Evolutionary conservation across 2,113 vertebrate species (phyloP).

Genomic region (Pelodiscus sinensis): DNA sequence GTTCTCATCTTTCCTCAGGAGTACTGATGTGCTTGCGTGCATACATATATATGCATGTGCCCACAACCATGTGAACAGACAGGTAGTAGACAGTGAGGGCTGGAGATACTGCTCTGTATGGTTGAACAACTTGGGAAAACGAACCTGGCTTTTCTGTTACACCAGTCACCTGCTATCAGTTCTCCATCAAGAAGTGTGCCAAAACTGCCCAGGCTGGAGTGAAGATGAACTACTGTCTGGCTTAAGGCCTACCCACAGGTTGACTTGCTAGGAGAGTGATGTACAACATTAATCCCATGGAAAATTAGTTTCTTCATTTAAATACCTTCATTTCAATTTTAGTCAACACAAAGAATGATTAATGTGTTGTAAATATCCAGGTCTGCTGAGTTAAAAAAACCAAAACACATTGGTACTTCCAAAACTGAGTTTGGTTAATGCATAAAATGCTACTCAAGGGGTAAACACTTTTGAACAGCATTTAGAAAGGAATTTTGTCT

Average conservation of each 20-base stretch:
- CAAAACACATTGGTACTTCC: no score
- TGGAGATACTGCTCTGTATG: neutral
- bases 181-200: neutral
- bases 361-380: neutral
- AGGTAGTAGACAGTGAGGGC: neutral
- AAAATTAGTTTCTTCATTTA: rapidly evolving
- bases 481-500: conserved; percentile 36
- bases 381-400: neutral
- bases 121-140: neutral
- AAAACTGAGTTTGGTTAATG: neutral
- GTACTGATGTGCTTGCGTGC: neutral
- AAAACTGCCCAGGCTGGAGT: rapidly evolving
- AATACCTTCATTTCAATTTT: neutral
- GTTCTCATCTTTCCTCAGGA: neutral
- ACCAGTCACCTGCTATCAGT: neutral
- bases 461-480: neutral
- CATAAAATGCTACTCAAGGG: neutral
- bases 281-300: neutral
- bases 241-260: neutral
- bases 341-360: neutral
- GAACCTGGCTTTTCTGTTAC: neutral
- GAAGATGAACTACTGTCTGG: neutral
- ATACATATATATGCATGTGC: rapidly evolving
- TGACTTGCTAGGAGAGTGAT: neutral
- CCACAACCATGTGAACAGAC: neutral